phyloP scores from a whole-genome alignment of 2,113 vertebrate species.

The Hepsetus odoe region DNA sequence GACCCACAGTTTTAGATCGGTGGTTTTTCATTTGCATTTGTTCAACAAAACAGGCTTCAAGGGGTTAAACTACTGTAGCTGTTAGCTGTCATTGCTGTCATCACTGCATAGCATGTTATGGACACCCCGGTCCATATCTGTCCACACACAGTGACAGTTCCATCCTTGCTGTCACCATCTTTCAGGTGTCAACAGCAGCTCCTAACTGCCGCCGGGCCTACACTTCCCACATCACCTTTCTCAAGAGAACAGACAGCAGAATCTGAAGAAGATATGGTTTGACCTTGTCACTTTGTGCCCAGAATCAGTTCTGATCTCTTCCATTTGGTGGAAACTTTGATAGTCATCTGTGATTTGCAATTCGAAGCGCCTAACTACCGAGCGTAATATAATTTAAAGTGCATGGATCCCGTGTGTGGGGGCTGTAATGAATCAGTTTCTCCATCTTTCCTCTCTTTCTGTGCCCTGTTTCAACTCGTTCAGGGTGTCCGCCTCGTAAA shows the following conservation, averaged over 20 bases:
- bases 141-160: conserved; percentile 62
- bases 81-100: conserved; percentile 59
- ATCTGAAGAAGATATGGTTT: not conserved
- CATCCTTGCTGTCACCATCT: conserved; percentile 58
- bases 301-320: not conserved
- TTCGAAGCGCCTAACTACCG: not conserved
- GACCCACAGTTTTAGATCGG: too few relatives aligned
- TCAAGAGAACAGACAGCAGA: not conserved
- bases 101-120: conserved; percentile 56
- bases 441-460: conserved; percentile 37
- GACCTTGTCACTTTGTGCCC: not conserved
- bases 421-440: conserved; percentile 16
- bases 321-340: not conserved
- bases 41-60: too few relatives aligned
- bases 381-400: not conserved
- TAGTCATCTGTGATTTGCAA: not conserved
- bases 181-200: conserved; percentile 54
- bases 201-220: not conserved
- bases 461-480: conserved; percentile 59
- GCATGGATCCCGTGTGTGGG: not conserved
- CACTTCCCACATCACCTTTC: not conserved
- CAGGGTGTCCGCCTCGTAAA: conserved; percentile 61
- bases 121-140: conserved; percentile 61
- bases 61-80: too few relatives aligned
- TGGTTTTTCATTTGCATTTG: too few relatives aligned